A percentile compares a stretch with the other conserved stretches of the same genome.
Evolutionary conservation across 2,113 vertebrate species (phyloP).

Genomic region (Telmatochromis bifrenatus): DNA sequence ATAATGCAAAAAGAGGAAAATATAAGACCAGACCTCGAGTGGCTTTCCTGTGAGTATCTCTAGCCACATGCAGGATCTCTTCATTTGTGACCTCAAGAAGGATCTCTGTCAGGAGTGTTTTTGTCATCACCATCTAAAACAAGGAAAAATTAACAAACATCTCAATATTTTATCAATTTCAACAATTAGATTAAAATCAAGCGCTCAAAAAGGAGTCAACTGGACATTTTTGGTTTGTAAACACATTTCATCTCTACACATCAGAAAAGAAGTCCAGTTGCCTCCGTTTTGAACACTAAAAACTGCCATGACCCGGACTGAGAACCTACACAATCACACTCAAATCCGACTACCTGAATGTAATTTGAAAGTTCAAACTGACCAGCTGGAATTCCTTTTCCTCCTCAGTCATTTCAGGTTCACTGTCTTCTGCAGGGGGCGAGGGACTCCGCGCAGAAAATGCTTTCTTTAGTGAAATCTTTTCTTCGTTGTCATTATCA

Average conservation of each 20-base stretch:
- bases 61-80: constrained; percentile 89
- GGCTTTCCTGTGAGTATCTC: constrained; percentile 93
- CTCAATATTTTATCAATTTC: not conserved
- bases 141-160: not conserved
- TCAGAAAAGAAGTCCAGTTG: not conserved
- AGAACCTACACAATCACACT: not conserved
- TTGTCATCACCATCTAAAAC: constrained; percentile 86
- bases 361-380: constrained; percentile 4
- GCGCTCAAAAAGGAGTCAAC: not conserved
- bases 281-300: not conserved
- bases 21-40: constrained; percentile 85
- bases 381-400: constrained; percentile 97
- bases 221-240: not conserved
- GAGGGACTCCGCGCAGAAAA: constrained; percentile 82
- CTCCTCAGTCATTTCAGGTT: constrained; percentile 96
- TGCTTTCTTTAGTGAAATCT: constrained; percentile 71
- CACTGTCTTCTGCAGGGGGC: constrained; percentile 88
- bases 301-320: not conserved
- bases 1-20: constrained; percentile 39
- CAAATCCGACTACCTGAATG: not conserved
- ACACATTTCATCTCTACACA: not conserved
- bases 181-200: not conserved
- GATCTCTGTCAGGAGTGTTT: constrained; percentile 95
- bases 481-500: constrained; percentile 74
- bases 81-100: constrained; percentile 96